Percentiles rank a stretch among this genome's conserved stretches.
Evolutionary conservation across 2,888 invertebrate genomes (phyloP).

Genomic region (Xanthorhoe designata): DNA sequence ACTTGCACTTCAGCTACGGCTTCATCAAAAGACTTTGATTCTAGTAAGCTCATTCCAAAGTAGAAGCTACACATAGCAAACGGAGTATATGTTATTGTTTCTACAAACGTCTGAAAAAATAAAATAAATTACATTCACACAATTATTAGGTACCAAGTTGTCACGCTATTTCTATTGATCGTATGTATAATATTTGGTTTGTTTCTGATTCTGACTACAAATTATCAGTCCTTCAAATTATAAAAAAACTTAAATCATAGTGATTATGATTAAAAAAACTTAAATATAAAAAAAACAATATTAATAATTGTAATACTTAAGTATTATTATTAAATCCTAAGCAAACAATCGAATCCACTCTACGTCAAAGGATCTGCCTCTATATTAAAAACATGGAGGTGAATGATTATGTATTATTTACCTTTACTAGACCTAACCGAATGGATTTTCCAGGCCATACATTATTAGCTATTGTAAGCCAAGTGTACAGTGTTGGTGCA

Average conservation of each 20-base stretch:
- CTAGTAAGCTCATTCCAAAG: conserved; percentile 90
- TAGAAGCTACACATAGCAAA: conserved; percentile 92
- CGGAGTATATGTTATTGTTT: conserved; percentile 91
- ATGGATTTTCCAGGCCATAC: conserved; percentile 91
- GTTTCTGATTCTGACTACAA: no score
- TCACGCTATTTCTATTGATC: no score
- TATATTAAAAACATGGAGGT: not conserved
- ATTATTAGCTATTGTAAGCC: conserved; percentile 91
- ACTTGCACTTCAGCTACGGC: conserved; percentile 88
- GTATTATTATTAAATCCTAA: no score
- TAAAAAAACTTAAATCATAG: no score
- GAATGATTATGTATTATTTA: conserved; percentile 53
- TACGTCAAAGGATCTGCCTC: no score
- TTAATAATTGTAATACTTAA: no score
- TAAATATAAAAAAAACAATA: no score
- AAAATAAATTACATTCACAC: not conserved
- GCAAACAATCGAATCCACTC: no score
- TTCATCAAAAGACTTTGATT: conserved; percentile 87
- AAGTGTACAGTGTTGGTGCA: conserved; percentile 92
- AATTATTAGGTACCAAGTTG: no score
- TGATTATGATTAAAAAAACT: no score
- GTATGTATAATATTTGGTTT: no score
- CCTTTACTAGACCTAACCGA: conserved; percentile 90
- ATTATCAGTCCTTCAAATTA: no score
- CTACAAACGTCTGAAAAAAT: conserved; percentile 87